Percentiles rank a stretch among this genome's conserved stretches.
Conservation (phyloP, 1,140 invertebrate genomes). For the Phocides pigmalion region DNA sequence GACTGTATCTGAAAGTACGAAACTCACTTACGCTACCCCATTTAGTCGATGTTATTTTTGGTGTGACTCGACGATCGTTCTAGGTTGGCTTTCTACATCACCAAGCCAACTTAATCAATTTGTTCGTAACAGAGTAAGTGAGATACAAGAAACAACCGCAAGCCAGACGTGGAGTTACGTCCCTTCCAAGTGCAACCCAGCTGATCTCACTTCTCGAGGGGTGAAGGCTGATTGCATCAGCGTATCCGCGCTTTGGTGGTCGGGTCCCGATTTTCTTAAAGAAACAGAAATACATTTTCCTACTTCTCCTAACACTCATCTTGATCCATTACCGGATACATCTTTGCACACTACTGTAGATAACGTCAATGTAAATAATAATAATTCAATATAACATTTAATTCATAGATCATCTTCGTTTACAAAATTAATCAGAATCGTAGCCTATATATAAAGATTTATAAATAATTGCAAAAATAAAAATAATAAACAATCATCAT, state of each 20-base stretch:
- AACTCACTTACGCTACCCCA: slow-evolving; percentile 42
- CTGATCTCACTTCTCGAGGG: slow-evolving; percentile 73
- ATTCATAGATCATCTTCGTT: slow-evolving; percentile 23
- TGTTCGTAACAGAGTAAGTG: slow-evolving; percentile 53
- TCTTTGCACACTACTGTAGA: slow-evolving; percentile 1
- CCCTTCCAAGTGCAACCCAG: slow-evolving; percentile 58
- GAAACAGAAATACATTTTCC: slow-evolving; percentile 27
- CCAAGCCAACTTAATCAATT: slow-evolving; percentile 46
- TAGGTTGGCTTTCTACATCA: slow-evolving; percentile 49
- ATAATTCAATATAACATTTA: slow-evolving; percentile 24
- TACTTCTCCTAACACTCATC: slow-evolving; percentile 21
- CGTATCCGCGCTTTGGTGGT: slow-evolving; percentile 60
- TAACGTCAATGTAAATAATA: slow-evolving; percentile 5
- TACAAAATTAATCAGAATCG: slow-evolving; percentile 16
- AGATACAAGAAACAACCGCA: slow-evolving; percentile 54
- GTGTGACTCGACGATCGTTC: no score
- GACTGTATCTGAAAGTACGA: slow-evolving; percentile 51
- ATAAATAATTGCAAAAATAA: slow-evolving; percentile 28
- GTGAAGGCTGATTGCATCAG: slow-evolving; percentile 40
- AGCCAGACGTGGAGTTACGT: slow-evolving; percentile 54
- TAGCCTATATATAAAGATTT: slow-evolving; percentile 26
- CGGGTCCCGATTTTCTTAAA: slow-evolving; percentile 43
- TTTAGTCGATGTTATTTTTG: slow-evolving; percentile 34
- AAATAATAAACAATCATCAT: slow-evolving; percentile 2
- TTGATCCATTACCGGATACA: slow-evolving; percentile 9